A percentile compares a stretch with the other conserved stretches of the same genome.
Evolutionary conservation across 2,888 invertebrate species (phyloP).

Genomic region (Myathropa florea): DNA sequence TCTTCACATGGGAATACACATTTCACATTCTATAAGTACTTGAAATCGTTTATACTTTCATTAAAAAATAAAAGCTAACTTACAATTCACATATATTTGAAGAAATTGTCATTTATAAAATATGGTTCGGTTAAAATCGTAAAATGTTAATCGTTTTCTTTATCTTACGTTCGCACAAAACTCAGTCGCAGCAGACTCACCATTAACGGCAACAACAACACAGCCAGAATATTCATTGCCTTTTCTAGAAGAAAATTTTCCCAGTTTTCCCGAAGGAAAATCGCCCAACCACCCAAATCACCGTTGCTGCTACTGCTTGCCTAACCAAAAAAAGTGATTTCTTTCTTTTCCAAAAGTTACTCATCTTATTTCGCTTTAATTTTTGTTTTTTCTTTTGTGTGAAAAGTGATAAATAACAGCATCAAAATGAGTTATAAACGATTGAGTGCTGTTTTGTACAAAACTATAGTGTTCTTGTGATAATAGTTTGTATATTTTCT

Average conservation of each 20-base stretch:
- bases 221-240: constrained; percentile 19
- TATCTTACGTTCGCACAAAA: neutral
- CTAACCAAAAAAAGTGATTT: neutral
- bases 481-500: constrained; percentile 8
- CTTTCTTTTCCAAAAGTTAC: neutral
- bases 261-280: constrained; percentile 10
- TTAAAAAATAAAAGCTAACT: neutral
- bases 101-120: constrained; percentile 1
- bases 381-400: neutral
- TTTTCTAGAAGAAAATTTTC: constrained; percentile 40
- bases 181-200: neutral
- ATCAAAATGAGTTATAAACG: constrained; percentile 52
- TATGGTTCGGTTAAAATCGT: constrained; percentile 3
- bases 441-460: constrained; percentile 36
- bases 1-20: constrained; percentile 6
- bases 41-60: neutral
- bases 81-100: neutral
- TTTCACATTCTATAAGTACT: neutral
- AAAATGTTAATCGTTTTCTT: neutral
- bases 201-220: neutral
- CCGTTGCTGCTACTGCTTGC: neutral
- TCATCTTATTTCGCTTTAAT: neutral
- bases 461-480: constrained; percentile 52
- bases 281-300: constrained; percentile 2
- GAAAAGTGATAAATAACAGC: constrained; percentile 15